Evolutionary conservation across 2,113 vertebrate species (phyloP).

Genomic region (Circaetus gallicus): DNA sequence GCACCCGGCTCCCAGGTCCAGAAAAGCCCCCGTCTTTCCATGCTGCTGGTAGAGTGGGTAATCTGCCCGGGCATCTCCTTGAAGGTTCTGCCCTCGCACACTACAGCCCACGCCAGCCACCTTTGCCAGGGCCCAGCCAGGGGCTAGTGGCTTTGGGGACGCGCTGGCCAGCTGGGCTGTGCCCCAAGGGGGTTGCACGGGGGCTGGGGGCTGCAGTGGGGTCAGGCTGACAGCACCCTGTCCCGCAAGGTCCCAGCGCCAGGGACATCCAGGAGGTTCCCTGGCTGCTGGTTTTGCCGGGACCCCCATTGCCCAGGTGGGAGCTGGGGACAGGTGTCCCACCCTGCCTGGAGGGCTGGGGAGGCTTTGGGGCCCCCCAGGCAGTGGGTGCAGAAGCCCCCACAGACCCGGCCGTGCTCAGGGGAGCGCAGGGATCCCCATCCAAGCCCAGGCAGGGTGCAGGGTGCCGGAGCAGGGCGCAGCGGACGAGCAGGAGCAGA

Average conservation of each 20-base stretch:
- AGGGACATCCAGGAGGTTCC: not conserved
- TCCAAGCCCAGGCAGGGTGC: accelerated
- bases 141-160: not conserved
- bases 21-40: not conserved
- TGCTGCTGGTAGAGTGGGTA: not conserved
- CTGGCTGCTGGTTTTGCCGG: accelerated
- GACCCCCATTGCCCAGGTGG: accelerated
- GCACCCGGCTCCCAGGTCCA: not conserved
- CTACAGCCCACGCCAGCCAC: not conserved
- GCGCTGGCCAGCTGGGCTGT: not conserved
- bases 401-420: accelerated
- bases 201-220: not conserved
- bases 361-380: accelerated
- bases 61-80: not conserved
- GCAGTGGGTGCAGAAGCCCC: not conserved
- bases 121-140: not conserved
- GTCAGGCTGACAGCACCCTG: not conserved
- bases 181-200: accelerated
- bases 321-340: not conserved
- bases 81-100: not conserved
- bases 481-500: not conserved
- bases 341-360: not conserved
- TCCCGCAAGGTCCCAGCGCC: accelerated
- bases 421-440: not conserved
- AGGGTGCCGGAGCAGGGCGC: not conserved